Base-by-base conservation (phyloP, 2,888 invertebrate species). In the Melanargia galathea region DNA sequence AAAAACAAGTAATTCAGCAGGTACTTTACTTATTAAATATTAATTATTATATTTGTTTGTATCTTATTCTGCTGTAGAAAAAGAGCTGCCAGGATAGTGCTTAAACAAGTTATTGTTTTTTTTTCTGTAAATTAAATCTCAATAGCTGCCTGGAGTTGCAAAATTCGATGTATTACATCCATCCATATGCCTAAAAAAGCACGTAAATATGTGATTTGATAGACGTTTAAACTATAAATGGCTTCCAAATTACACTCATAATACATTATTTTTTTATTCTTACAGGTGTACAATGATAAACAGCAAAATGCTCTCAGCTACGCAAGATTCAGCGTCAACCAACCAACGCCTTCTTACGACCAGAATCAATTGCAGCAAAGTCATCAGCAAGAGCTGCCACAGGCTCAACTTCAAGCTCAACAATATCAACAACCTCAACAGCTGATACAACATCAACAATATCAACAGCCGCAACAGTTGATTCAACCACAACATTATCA, bases 251-350 rank as follows among this genome's bases (percentile, higher is more conserved):
- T n/a, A n/a, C n/a, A n/a, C n/a, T n/a, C n/a, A n/a, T n/a, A n/a
- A 18, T 3, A 8, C 11, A 35, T 8, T 35, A 35, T 38, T 38
- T 16, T 18, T 11, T 18, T 33, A 11, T 33, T 65, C 18, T 83
- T 83, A 33, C 81, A 88, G 89, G 76, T 73, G 20, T 74, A 77
- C 60, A 77, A 79, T 55, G 63, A 69, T 7, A 82, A 83, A 63
- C 74, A 76, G 6, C 83, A 81, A 66, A 82, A 82, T 20, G 84
- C 88, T 1, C 71, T 84, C 2, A 90, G 87, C 73, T 90, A 82
- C 70, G 80, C 87, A 1, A 86, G 81, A 54, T 87, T 84, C 66
- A 79, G 83, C 0, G 81, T 81, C 58, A 79, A 79, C 40, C 75
- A 62, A 62, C 60, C 40, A 11, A 63, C 60, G 22, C 57, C 62